Conservation (phyloP, 2,888 invertebrate species). For the Laspeyria flexula region DNA sequence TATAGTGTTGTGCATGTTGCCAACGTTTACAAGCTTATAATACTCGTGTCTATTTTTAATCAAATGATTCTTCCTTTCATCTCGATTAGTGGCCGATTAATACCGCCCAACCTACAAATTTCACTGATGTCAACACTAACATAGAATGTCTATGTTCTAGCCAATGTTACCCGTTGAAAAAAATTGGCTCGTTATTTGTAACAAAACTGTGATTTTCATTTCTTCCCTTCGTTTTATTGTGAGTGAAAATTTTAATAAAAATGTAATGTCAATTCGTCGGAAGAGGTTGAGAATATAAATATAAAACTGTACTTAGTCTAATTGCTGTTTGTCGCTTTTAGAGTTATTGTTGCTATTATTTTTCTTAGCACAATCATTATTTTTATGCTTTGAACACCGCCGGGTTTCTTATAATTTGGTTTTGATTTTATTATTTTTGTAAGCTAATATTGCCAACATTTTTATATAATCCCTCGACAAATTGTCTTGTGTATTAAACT, state of each 20-base stretch:
- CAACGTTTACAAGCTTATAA: background rate
- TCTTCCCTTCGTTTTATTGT: slow-evolving; percentile 48
- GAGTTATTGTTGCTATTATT: slow-evolving; percentile 53
- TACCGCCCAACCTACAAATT: slow-evolving; percentile 28
- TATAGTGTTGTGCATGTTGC: background rate
- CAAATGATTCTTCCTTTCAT: no score
- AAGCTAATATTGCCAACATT: slow-evolving; percentile 30
- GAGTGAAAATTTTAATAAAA: slow-evolving; percentile 25
- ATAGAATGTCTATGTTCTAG: slow-evolving; percentile 53
- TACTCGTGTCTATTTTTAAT: background rate
- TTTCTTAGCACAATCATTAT: slow-evolving; percentile 69
- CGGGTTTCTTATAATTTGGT: slow-evolving; percentile 20
- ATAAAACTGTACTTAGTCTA: slow-evolving; percentile 70
- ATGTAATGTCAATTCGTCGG: slow-evolving; percentile 60
- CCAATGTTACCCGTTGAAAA: slow-evolving; percentile 41
- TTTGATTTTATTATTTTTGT: slow-evolving; percentile 30
- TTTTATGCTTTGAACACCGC: slow-evolving; percentile 56
- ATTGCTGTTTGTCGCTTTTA: slow-evolving; percentile 59
- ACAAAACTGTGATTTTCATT: slow-evolving; percentile 65
- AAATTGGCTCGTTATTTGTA: slow-evolving; percentile 33
- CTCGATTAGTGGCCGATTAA: slow-evolving; percentile 12
- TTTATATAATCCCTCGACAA: background rate
- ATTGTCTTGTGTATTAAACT: background rate
- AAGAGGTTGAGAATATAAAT: slow-evolving; percentile 62
- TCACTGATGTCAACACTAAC: slow-evolving; percentile 59